Evolutionary conservation across 2,797 vertebrate species (phyloP).

Genomic region (Enteromius argenteus): DNA sequence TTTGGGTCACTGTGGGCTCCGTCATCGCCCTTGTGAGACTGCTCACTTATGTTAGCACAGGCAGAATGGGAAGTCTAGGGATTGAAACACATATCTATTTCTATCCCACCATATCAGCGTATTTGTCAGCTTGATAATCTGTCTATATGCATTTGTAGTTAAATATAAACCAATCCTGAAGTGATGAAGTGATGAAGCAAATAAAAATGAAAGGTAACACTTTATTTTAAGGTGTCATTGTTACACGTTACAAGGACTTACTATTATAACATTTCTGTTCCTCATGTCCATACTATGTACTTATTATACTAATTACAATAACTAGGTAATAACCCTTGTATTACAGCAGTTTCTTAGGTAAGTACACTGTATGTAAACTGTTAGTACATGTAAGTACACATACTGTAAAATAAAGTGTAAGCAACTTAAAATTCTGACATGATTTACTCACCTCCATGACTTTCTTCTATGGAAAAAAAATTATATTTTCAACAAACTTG

Average conservation of each 20-base stretch:
- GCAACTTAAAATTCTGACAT: no score
- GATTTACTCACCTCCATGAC: neutral
- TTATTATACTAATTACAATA: no score
- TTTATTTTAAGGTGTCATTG: no score
- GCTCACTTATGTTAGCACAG: conserved; percentile 39
- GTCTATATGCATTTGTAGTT: neutral
- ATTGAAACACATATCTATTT: conserved; percentile 2
- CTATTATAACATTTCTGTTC: no score
- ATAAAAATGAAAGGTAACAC: no score
- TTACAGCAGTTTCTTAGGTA: no score
- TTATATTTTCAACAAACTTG: neutral
- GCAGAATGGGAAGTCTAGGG: neutral
- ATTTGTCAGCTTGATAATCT: neutral
- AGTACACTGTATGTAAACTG: no score
- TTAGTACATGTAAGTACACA: no score
- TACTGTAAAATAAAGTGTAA: no score
- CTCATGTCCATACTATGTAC: no score
- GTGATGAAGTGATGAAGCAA: neutral
- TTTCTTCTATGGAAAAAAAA: neutral
- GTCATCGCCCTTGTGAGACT: conserved; percentile 50
- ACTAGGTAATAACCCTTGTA: no score
- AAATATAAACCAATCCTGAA: neutral
- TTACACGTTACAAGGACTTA: no score
- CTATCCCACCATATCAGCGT: neutral
- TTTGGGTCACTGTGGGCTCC: conserved; percentile 49